Evolutionary conservation across 2,797 vertebrate species (phyloP).

Genomic region (Halcyon badia): DNA sequence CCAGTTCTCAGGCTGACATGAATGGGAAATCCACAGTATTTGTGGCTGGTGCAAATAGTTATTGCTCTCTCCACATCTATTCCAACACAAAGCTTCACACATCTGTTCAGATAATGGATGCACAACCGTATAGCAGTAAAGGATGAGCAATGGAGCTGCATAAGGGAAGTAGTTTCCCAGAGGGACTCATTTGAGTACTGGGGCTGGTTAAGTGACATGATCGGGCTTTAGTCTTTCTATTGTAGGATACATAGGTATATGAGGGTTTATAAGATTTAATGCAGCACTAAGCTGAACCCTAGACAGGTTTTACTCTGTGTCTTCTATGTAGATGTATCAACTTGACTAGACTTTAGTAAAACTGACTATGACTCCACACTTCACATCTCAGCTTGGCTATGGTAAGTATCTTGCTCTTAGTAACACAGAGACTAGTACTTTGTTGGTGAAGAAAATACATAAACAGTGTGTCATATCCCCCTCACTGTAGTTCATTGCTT

Average conservation of each 20-base stretch:
- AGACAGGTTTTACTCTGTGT: neutral
- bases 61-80: neutral
- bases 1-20: neutral
- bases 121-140: fast-evolving
- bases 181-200: neutral
- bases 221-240: neutral
- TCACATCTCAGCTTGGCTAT: neutral
- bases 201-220: neutral
- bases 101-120: neutral
- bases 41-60: neutral
- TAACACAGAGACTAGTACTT: neutral
- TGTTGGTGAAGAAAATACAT: neutral
- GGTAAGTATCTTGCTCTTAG: neutral
- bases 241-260: neutral
- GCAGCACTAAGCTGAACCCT: neutral
- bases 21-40: neutral
- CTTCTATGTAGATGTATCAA: neutral
- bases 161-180: neutral
- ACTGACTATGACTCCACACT: neutral
- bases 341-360: neutral
- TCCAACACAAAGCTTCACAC: neutral
- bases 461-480: fast-evolving
- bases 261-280: neutral
- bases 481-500: neutral
- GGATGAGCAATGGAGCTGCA: neutral